A percentile compares a stretch with the other conserved stretches of the same genome.
Evolutionary conservation across 2,113 vertebrate species (phyloP).

Genomic region (Echinops telfairi): DNA sequence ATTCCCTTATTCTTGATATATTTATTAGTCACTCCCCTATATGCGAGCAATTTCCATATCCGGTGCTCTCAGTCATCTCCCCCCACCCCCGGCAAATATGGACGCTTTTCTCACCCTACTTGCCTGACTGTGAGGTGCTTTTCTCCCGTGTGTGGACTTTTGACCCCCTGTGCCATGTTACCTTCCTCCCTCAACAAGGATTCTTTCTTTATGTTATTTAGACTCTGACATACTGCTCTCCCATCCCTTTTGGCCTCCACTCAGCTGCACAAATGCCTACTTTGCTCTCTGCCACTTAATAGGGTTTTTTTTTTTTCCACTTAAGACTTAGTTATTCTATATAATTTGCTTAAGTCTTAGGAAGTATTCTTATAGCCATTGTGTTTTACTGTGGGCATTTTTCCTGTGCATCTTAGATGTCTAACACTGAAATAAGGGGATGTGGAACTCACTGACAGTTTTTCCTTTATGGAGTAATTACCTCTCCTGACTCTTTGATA

Average conservation of each 20-base stretch:
- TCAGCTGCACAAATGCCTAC: not conserved
- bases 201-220: not conserved
- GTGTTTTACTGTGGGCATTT: not conserved
- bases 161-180: not conserved
- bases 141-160: too few species aligned
- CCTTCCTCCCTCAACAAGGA: not conserved
- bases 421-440: not conserved
- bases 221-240: not conserved
- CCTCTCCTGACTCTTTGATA: too few species aligned
- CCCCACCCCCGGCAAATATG: too few species aligned
- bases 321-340: not conserved
- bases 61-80: too few species aligned
- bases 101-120: too few species aligned
- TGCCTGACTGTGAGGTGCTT: too few species aligned
- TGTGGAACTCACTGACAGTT: not conserved
- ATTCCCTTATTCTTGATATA: not conserved
- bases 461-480: not conserved
- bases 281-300: not conserved
- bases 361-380: not conserved
- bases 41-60: not conserved
- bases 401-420: not conserved
- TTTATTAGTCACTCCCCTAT: not conserved
- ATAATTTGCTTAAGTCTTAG: not conserved
- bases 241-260: not conserved
- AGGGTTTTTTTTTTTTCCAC: not conserved